phyloP scores from a whole-genome alignment of 2,888 invertebrate species.

The Hirtodrosophila duncani region DNA sequence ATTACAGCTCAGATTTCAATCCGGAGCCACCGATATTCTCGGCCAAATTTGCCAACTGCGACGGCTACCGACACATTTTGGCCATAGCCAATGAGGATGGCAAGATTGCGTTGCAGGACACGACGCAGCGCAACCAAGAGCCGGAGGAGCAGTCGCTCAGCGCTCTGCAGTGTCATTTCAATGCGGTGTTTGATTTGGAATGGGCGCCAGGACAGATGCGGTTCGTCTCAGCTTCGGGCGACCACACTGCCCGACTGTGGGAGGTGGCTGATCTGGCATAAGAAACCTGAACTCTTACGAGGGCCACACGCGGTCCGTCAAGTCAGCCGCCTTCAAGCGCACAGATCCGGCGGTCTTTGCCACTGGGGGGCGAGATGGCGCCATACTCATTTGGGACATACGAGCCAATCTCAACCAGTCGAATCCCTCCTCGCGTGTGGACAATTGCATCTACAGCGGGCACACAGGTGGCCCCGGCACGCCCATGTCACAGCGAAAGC shows the following conservation, averaged over 20 bases:
- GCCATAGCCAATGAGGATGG: constrained; percentile 94
- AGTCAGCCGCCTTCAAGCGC: constrained; percentile 87
- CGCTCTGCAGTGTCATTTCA: constrained; percentile 84
- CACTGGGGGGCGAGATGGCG: constrained; percentile 92
- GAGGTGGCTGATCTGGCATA: constrained; percentile 81
- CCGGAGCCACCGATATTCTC: constrained; percentile 88
- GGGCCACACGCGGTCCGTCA: constrained; percentile 89
- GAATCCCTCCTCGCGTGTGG: constrained; percentile 81
- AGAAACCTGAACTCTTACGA: constrained; percentile 81
- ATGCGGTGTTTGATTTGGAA: constrained; percentile 93
- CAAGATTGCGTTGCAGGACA: constrained; percentile 80
- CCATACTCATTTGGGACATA: constrained; percentile 91
- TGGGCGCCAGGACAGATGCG: constrained; percentile 89
- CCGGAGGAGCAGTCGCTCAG: constrained; percentile 78
- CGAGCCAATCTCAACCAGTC: constrained; percentile 80
- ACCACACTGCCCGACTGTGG: constrained; percentile 90
- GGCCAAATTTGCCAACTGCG: constrained; percentile 85
- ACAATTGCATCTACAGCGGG: constrained; percentile 83
- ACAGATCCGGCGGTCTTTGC: constrained; percentile 87
- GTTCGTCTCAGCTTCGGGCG: constrained; percentile 91
- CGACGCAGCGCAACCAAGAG: constrained; percentile 75
- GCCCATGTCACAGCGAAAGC: constrained; percentile 80
- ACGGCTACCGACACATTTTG: constrained; percentile 84
- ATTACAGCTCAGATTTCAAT: constrained; percentile 80
- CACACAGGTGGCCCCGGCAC: constrained; percentile 78